phyloP scores from a whole-genome alignment of 1,140 invertebrate genomes.

The Gryllus bimaculatus region DNA sequence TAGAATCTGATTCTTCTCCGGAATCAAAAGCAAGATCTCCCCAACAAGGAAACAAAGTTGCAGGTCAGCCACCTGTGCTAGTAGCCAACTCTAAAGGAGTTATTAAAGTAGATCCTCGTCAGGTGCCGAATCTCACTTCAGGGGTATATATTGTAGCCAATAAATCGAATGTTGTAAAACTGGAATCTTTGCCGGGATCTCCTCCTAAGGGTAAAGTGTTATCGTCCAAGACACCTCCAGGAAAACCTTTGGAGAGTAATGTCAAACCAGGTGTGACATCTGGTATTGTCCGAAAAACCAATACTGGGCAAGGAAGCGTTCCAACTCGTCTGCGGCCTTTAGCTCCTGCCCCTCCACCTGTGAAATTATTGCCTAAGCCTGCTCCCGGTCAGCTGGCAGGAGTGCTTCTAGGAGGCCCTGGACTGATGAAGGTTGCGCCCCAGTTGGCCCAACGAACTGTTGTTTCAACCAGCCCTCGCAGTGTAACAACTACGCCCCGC shows the following conservation, averaged over 20 bases:
- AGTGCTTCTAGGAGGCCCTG: neutral
- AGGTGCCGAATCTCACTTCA: conserved; percentile 53
- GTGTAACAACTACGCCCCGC: neutral
- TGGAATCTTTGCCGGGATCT: conserved; percentile 7
- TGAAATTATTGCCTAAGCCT: conserved; percentile 7
- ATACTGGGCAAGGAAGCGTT: neutral
- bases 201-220: neutral
- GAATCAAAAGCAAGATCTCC: conserved; percentile 10
- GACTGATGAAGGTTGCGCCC: neutral
- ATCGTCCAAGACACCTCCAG: neutral
- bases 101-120: conserved; percentile 60
- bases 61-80: conserved; percentile 32
- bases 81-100: conserved; percentile 61
- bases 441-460: neutral
- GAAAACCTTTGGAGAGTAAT: neutral
- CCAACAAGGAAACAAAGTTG: neutral
- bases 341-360: neutral
- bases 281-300: conserved; percentile 7
- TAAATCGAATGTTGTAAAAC: conserved; percentile 42
- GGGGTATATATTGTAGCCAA: conserved; percentile 62
- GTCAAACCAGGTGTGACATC: neutral
- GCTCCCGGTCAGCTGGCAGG: neutral
- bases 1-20: conserved; percentile 19
- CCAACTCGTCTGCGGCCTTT: neutral
- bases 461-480: neutral